Evolutionary conservation across 2,113 vertebrate species (phyloP), one percentile per base, ranked within the genome.

Genomic region (Antechinus stuartii): DNA sequence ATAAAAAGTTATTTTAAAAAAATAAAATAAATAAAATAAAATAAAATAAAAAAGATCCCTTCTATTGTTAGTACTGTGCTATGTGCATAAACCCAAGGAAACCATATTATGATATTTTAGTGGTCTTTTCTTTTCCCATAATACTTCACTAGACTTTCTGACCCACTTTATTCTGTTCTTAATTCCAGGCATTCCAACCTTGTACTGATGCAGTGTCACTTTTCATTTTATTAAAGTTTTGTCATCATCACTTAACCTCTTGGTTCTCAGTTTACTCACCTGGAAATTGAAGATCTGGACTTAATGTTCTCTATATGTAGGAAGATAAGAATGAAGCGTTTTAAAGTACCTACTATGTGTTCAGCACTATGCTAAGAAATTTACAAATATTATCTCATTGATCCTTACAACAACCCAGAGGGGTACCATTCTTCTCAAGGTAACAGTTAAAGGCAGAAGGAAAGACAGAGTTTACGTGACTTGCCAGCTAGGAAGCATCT

Each of bases 211-310:
- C 92, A 90, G 35, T 90, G 19, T 19, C 49, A 89, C 54, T 92
- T 97, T 92, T 54, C 22, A 90, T 91, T 96, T 90, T 96, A 90
- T 52, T 90, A 25, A 89, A 90, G 57, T 54, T 89, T 89, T 42
- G 16, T 42, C 5, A 84, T 84, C 68, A 84, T 84, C n/a, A 42
- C 35, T 84, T 42, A 84, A 84, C 6, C 16, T 84, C 35, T 42
- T 84, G 68, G n/a, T n/a, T n/a, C n/a, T 84, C n/a, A 84, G 19
- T 84, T 84, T 84, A 19, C n/a, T 42, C 19, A 23, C 68, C 68
- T 42, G n/a, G 68, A 84, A 84, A 84, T 8, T 84, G 7, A 84
- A 84, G 68, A 76, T 1, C 3, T 35, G 14, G 30, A 4, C 11
- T 68, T 14, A 68, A 68, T n/a, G 2, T 7, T 23, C 19, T 42